A percentile compares a stretch with the other conserved stretches of the same genome.
phyloP scores from a whole-genome alignment of 2,797 vertebrate species.

The Vespertilio murinus region DNA sequence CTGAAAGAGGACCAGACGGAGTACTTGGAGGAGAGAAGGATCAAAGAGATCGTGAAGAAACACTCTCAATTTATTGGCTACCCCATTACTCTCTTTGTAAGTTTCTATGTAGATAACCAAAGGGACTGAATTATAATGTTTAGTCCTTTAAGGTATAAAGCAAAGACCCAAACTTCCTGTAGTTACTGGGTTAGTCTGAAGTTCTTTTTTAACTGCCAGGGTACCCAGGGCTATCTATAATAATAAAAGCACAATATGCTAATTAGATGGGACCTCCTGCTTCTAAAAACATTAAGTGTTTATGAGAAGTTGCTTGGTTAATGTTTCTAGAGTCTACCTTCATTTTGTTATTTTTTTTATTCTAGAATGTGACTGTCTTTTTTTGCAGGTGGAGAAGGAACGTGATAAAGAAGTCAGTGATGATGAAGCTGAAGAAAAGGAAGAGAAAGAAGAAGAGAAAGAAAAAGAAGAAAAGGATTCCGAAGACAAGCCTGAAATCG shows the following conservation, averaged over 20 bases:
- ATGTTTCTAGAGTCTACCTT: fast-evolving
- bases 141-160: fast-evolving
- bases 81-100: slow-evolving; percentile 94
- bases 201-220: fast-evolving
- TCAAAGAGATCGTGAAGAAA: slow-evolving; percentile 96
- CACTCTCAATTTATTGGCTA: slow-evolving; percentile 99
- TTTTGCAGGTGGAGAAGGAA: slow-evolving; percentile 90
- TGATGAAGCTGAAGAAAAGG: slow-evolving; percentile 92
- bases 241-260: too few species aligned
- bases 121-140: fast-evolving
- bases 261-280: too few species aligned
- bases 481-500: slow-evolving; percentile 93
- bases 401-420: slow-evolving; percentile 97
- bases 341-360: fast-evolving
- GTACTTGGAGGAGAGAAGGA: slow-evolving; percentile 91
- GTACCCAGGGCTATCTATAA: fast-evolving
- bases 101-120: slow-evolving; percentile 51
- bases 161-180: neutral
- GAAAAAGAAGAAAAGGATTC: slow-evolving; percentile 88
- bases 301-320: fast-evolving
- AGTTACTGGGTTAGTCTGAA: fast-evolving
- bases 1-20: slow-evolving; percentile 96
- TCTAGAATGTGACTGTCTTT: fast-evolving
- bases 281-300: fast-evolving
- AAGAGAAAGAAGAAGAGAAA: slow-evolving; percentile 83